Evolutionary conservation across 2,888 invertebrate species (phyloP).

Genomic region (Electrophaes corylata): DNA sequence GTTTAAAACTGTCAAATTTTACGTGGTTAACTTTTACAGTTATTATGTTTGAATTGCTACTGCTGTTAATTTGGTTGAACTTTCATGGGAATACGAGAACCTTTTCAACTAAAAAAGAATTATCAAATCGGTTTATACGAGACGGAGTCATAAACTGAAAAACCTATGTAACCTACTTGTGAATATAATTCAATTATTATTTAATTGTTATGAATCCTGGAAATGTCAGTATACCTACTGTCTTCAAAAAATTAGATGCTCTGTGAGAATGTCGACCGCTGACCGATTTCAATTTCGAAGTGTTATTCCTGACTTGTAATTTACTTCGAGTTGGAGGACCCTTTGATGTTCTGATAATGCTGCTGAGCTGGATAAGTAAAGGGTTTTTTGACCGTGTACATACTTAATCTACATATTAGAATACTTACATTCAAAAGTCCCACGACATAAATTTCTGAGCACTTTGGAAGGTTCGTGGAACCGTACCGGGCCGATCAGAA

Average conservation of each 20-base stretch:
- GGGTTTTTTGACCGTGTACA: not conserved
- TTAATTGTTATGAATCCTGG: too few relatives aligned
- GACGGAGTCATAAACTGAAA: too few relatives aligned
- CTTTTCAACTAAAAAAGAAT: too few relatives aligned
- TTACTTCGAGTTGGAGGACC: conserved; percentile 6
- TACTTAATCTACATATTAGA: not conserved
- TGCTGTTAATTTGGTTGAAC: too few relatives aligned
- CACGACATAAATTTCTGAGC: not conserved
- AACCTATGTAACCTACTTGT: too few relatives aligned
- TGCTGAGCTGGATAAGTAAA: not conserved
- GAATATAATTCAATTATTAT: too few relatives aligned
- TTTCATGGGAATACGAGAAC: too few relatives aligned
- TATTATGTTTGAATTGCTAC: too few relatives aligned
- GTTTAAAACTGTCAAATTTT: too few relatives aligned
- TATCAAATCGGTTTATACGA: too few relatives aligned
- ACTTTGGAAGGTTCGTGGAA: not conserved
- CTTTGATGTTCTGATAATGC: conserved; percentile 14
- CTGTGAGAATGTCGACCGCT: conserved; percentile 6
- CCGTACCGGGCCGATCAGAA: too few relatives aligned
- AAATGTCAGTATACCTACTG: conserved; percentile 3
- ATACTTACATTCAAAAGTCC: not conserved
- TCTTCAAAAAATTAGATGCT: not conserved
- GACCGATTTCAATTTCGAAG: conserved; percentile 24
- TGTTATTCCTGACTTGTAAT: conserved; percentile 21
- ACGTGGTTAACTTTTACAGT: too few relatives aligned